Conservation (phyloP, 2,888 invertebrate genomes). For the Dicranocentrus wangi region DNA sequence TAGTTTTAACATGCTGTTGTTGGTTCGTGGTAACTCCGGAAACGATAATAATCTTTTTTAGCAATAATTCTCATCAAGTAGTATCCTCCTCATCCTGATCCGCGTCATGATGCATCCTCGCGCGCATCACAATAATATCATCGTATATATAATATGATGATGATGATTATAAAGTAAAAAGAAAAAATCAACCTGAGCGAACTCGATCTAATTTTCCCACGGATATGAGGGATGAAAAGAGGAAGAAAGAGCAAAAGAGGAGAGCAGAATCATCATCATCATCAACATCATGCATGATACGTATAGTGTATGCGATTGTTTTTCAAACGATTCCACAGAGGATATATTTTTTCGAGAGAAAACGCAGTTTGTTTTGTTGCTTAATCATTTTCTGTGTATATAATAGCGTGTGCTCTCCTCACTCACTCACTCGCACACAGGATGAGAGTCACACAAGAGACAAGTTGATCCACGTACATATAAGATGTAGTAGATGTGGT, state of each 20-base stretch:
- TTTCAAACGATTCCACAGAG: background rate
- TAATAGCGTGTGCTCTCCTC: background rate
- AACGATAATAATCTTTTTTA: background rate
- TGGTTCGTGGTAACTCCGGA: too few species aligned
- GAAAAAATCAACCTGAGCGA: background rate
- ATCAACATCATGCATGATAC: background rate
- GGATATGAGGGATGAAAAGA: background rate
- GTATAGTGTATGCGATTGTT: background rate
- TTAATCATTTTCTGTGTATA: background rate
- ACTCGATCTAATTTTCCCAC: slow-evolving; percentile 6
- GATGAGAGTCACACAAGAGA: too few species aligned
- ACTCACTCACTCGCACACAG: background rate
- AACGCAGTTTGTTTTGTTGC: too few species aligned
- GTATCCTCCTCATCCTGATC: background rate
- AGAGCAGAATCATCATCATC: background rate
- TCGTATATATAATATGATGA: background rate
- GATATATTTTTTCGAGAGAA: background rate
- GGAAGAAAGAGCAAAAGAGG: background rate
- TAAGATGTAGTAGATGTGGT: background rate
- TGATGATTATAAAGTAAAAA: background rate
- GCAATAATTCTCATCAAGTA: background rate
- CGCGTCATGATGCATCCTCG: background rate
- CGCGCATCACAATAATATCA: background rate
- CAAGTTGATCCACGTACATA: background rate
- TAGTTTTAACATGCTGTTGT: too few species aligned